phyloP scores from a whole-genome alignment of 2,888 invertebrate genomes.

The Cheilosia impressa region DNA sequence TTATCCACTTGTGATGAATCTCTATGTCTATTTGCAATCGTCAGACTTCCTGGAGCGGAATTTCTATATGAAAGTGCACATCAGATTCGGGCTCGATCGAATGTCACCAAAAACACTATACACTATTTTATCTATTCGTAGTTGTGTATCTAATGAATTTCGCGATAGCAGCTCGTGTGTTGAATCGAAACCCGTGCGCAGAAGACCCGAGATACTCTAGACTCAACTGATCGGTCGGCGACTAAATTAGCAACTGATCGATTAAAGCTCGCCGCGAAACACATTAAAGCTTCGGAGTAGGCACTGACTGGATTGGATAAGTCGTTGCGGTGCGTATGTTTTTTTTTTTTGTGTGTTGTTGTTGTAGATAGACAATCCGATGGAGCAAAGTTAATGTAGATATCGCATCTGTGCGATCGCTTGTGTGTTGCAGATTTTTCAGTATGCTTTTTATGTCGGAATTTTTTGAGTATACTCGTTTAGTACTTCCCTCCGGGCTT shows the following conservation, averaged over 20 bases:
- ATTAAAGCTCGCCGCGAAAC: constrained; percentile 66
- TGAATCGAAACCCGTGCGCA: constrained; percentile 45
- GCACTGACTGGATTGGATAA: constrained; percentile 16
- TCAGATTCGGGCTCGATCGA: not conserved
- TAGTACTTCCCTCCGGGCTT: too few relatives aligned
- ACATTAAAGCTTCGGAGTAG: constrained; percentile 63
- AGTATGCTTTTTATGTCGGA: constrained; percentile 38
- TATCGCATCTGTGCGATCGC: constrained; percentile 28
- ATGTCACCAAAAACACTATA: constrained; percentile 24
- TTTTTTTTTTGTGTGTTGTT: constrained; percentile 21
- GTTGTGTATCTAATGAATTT: constrained; percentile 57
- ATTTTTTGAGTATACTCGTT: not conserved
- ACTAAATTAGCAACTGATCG: constrained; percentile 75
- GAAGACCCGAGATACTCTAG: constrained; percentile 59
- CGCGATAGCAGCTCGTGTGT: constrained; percentile 59
- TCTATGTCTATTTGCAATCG: constrained; percentile 18
- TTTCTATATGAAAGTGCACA: constrained; percentile 17
- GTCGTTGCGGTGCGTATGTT: constrained; percentile 6
- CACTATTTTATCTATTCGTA: constrained; percentile 6
- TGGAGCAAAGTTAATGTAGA: constrained; percentile 57
- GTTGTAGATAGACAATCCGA: constrained; percentile 58
- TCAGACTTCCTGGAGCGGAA: constrained; percentile 27
- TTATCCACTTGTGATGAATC: constrained; percentile 23
- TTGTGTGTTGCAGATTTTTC: constrained; percentile 56
- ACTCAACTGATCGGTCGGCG: constrained; percentile 71